A percentile compares a stretch with the other conserved stretches of the same genome.
These are phyloP conservation scores for Watsonalla binaria DNA, from an alignment of 2,888 invertebrate species.

Conservation along the genomic window DNA sequence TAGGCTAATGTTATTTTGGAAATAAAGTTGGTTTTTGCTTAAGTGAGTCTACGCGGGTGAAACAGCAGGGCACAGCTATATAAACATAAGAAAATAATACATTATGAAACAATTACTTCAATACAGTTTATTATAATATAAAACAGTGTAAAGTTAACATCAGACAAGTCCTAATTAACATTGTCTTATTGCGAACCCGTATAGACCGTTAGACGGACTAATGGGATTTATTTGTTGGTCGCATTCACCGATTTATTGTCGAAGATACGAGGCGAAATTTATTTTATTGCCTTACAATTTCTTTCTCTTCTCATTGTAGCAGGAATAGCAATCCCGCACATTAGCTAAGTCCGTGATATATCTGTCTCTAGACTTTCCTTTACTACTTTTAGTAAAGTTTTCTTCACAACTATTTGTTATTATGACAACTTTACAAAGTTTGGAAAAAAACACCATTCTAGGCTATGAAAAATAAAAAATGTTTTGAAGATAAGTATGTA, in stretches of 20 bases:
- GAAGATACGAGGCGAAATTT: slow-evolving; percentile 17
- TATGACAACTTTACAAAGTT: too few relatives aligned
- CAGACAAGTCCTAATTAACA: slow-evolving; percentile 48
- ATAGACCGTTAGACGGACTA: slow-evolving; percentile 39
- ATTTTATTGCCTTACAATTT: slow-evolving; percentile 15
- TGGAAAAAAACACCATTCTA: too few relatives aligned
- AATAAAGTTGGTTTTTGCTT: too few relatives aligned
- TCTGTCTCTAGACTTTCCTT: background rate
- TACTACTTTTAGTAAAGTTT: background rate
- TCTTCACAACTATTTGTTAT: too few relatives aligned
- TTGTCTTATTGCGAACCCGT: slow-evolving; percentile 49
- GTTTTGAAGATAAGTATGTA: too few relatives aligned
- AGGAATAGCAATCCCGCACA: background rate
- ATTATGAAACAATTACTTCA: too few relatives aligned
- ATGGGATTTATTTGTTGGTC: slow-evolving; percentile 48
- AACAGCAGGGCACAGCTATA: too few relatives aligned
- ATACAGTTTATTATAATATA: background rate
- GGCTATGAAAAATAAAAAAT: too few relatives aligned
- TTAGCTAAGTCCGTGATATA: background rate
- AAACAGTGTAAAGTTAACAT: slow-evolving; percentile 1
- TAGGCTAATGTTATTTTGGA: too few relatives aligned
- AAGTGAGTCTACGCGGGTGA: too few relatives aligned
- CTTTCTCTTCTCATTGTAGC: slow-evolving; percentile 12
- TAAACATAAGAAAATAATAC: too few relatives aligned
- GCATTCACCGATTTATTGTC: slow-evolving; percentile 27